Evolutionary conservation across 1,140 invertebrate species (phyloP).

Genomic region (Trinorchestia longiramus): DNA sequence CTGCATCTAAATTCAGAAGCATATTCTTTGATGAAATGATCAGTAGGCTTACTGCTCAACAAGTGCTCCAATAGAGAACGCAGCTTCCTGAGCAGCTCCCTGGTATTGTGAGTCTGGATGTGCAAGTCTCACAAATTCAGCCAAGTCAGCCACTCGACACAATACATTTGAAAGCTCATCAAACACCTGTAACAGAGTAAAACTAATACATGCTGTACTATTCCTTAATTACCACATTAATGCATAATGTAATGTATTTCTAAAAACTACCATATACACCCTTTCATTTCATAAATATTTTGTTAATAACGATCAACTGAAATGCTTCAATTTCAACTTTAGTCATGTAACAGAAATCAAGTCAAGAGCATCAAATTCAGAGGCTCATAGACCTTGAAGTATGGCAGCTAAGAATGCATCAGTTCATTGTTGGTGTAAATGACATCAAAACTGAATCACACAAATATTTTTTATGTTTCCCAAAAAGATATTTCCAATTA

Average conservation of each 20-base stretch:
- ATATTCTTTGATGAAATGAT: too few relatives aligned
- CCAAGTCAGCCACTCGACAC: conserved; percentile 94
- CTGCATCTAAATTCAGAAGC: too few relatives aligned
- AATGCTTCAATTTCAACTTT: background rate
- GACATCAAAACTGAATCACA: too few relatives aligned
- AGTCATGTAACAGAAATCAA: background rate
- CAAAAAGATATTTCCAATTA: too few relatives aligned
- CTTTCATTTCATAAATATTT: background rate
- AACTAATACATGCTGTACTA: background rate
- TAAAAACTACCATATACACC: background rate
- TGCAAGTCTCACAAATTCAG: conserved; percentile 92
- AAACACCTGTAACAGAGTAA: conserved; percentile 82
- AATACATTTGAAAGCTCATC: conserved; percentile 93
- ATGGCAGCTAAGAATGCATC: too few relatives aligned
- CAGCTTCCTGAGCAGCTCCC: conserved; percentile 86
- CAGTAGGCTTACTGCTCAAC: conserved; percentile 93
- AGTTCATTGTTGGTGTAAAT: too few relatives aligned
- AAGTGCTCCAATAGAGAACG: conserved; percentile 86
- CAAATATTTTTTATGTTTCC: too few relatives aligned
- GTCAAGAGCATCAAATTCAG: background rate
- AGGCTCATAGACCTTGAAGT: background rate
- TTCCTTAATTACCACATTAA: background rate
- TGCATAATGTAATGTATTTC: background rate
- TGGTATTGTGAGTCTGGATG: conserved; percentile 84
- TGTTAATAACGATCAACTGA: background rate